Conservation (phyloP, 2,113 vertebrate species). For the Pteruthius melanotis region DNA sequence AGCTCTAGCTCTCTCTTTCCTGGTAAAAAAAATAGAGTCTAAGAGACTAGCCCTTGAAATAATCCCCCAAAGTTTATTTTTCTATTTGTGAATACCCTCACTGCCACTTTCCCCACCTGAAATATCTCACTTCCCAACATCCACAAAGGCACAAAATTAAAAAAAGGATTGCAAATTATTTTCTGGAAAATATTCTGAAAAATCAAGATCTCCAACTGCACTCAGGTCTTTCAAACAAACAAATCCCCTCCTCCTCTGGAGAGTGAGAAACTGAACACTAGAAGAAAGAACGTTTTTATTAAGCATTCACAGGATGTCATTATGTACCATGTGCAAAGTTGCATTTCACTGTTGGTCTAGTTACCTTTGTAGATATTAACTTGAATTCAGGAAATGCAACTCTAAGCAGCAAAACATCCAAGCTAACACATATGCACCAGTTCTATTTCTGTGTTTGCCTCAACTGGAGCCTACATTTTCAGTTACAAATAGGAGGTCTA, state of each 20-base stretch:
- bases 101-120: not conserved
- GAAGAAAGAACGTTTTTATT: not conserved
- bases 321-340: not conserved
- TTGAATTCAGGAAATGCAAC: not conserved
- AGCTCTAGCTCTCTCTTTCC: not conserved
- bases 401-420: not conserved
- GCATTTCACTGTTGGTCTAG: not conserved
- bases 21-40: not conserved
- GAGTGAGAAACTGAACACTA: not conserved
- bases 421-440: rapidly evolving
- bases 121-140: not conserved
- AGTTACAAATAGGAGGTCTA: not conserved
- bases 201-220: not conserved
- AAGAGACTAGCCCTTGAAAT: not conserved
- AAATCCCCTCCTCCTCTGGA: not conserved
- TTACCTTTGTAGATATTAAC: not conserved
- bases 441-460: not conserved
- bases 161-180: not conserved
- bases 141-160: not conserved
- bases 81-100: not conserved
- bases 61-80: not conserved
- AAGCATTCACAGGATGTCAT: not conserved
- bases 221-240: not conserved
- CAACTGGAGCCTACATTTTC: not conserved
- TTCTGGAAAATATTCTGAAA: not conserved